Percentiles rank a stretch among this genome's conserved stretches.
Conservation (phyloP, 2,888 invertebrate genomes). For the Tethea ocularis region DNA sequence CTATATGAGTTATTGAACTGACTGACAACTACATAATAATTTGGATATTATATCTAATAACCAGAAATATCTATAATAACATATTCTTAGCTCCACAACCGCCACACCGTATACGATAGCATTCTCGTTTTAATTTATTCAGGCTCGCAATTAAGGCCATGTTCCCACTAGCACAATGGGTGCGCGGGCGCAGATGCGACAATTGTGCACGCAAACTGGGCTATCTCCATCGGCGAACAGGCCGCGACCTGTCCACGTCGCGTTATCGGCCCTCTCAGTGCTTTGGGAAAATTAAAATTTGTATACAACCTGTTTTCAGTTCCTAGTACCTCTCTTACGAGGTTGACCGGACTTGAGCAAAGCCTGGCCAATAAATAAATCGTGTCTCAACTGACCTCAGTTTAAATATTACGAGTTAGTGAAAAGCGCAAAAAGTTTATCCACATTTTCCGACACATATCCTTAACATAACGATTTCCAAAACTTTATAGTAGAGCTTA, state of each 20-base stretch:
- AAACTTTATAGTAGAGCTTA: no score
- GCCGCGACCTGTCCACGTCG: constrained; percentile 50
- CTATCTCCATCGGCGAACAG: constrained; percentile 69
- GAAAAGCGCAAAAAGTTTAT: no score
- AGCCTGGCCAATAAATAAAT: constrained; percentile 6
- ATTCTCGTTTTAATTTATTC: constrained; percentile 81
- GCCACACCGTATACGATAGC: constrained; percentile 61
- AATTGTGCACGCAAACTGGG: constrained; percentile 75
- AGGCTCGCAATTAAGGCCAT: constrained; percentile 77
- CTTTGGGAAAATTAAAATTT: constrained; percentile 50
- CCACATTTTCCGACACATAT: no score
- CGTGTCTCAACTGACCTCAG: no score
- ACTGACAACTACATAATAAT: no score
- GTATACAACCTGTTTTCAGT: constrained; percentile 29
- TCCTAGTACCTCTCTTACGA: constrained; percentile 21
- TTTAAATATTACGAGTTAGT: no score
- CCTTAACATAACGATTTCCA: no score
- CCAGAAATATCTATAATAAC: not conserved
- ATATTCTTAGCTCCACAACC: constrained; percentile 49
- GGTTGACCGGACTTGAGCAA: constrained; percentile 19
- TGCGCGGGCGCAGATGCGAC: constrained; percentile 71
- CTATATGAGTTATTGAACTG: no score
- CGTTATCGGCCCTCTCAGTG: constrained; percentile 33
- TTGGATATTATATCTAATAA: not conserved
- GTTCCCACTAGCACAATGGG: constrained; percentile 75